These are phyloP conservation scores for Bombus confusus DNA, from an alignment of 1,140 invertebrate genomes.

Conservation along the genomic window DNA sequence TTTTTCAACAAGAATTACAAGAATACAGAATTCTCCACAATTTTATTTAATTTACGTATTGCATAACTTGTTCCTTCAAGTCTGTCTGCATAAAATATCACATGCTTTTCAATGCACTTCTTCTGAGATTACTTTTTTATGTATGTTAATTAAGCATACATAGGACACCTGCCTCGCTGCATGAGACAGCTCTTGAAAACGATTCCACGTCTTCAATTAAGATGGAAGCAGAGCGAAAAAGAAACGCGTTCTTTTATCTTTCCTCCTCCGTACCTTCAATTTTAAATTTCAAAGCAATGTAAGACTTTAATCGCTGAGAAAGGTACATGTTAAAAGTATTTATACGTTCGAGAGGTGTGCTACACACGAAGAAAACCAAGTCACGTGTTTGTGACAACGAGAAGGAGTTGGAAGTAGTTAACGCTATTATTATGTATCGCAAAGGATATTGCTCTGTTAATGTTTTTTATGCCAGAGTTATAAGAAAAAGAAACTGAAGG, in stretches of 20 bases:
- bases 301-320: not conserved
- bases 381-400: not conserved
- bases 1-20: no score
- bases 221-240: not conserved
- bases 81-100: not conserved
- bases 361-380: not conserved
- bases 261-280: not conserved
- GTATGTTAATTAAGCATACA: not conserved
- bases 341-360: not conserved
- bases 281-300: conserved; percentile 1
- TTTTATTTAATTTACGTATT: no score
- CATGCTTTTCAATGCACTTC: no score
- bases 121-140: not conserved
- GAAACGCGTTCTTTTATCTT: not conserved
- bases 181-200: not conserved
- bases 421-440: not conserved
- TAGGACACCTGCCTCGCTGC: not conserved
- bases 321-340: not conserved
- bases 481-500: no score
- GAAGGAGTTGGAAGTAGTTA: not conserved
- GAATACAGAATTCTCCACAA: no score
- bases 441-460: not conserved
- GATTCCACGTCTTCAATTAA: not conserved
- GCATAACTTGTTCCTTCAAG: not conserved
- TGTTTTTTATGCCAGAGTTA: not conserved